Evolutionary conservation across 1,140 invertebrate species (phyloP).

Genomic region (Steinernema khuongi): DNA sequence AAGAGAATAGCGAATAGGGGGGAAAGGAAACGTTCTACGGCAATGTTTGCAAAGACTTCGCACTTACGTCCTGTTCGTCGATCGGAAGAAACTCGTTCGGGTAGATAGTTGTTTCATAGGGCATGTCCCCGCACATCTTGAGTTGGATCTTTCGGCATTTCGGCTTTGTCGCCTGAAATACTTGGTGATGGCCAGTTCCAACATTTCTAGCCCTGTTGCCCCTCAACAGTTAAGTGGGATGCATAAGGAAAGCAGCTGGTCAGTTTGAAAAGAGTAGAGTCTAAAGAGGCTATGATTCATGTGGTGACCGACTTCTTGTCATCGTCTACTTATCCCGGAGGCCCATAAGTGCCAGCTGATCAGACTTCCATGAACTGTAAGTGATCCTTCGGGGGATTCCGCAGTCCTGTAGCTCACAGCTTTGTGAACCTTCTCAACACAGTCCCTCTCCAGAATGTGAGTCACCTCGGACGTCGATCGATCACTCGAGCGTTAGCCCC

Average conservation of each 20-base stretch:
- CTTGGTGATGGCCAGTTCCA: not conserved
- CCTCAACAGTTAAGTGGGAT: not conserved
- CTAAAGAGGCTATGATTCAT: not conserved
- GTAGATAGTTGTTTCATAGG: slow-evolving; percentile 90
- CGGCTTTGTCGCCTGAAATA: slow-evolving; percentile 45
- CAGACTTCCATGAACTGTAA: too few relatives aligned
- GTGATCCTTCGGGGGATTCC: too few relatives aligned
- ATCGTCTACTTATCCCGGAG: too few relatives aligned
- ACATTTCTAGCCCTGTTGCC: slow-evolving; percentile 16
- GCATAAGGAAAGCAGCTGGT: slow-evolving; percentile 5
- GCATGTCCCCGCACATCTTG: slow-evolving; percentile 88
- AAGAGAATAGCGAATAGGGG: slow-evolving; percentile 3
- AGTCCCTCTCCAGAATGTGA: too few relatives aligned
- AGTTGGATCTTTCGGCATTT: slow-evolving; percentile 89
- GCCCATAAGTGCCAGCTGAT: too few relatives aligned
- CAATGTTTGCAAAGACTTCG: not conserved
- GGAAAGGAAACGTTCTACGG: not conserved
- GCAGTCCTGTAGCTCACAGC: too few relatives aligned
- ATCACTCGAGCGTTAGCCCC: too few relatives aligned
- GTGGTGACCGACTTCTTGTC: slow-evolving; percentile 15
- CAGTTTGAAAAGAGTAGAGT: too few relatives aligned
- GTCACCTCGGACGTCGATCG: too few relatives aligned
- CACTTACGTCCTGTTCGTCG: slow-evolving; percentile 46
- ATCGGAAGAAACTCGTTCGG: slow-evolving; percentile 67
- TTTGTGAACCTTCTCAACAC: too few relatives aligned